Percentiles rank a stretch among this genome's conserved stretches.
Evolutionary conservation across 2,888 invertebrate genomes (phyloP).

Genomic region (Beris chalybata): DNA sequence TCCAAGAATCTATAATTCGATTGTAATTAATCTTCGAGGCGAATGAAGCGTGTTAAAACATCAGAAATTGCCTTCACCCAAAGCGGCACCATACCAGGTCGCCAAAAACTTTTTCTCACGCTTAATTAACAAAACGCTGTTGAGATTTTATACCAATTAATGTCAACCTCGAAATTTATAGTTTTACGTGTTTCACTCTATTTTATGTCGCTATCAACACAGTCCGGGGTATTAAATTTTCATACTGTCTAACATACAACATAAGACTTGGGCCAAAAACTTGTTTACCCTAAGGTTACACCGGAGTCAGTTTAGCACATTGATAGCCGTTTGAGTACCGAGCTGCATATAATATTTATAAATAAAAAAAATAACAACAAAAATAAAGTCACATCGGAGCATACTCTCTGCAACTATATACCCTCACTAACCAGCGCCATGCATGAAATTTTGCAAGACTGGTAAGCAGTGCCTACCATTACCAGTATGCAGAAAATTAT

Average conservation of each 20-base stretch:
- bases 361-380: no score
- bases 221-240: conserved; percentile 25
- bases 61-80: no score
- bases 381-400: no score
- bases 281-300: conserved; percentile 25
- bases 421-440: no score
- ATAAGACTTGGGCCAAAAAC: conserved; percentile 19
- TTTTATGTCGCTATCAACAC: conserved; percentile 26
- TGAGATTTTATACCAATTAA: conserved; percentile 34
- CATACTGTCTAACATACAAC: conserved; percentile 6
- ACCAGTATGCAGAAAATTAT: conserved; percentile 4
- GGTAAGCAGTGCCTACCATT: not conserved
- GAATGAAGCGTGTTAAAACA: no score
- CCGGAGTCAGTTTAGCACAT: not conserved
- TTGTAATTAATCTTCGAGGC: no score
- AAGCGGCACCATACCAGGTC: no score
- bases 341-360: no score
- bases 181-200: conserved; percentile 28
- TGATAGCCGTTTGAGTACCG: not conserved
- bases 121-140: conserved; percentile 34
- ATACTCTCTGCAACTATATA: no score
- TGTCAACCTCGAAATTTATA: conserved; percentile 33
- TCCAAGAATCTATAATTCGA: no score
- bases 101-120: conserved; percentile 29
- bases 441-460: no score